These are phyloP conservation scores for Conopomorpha cramerella DNA, from an alignment of 1,140 invertebrate species.

Conservation along the genomic window DNA sequence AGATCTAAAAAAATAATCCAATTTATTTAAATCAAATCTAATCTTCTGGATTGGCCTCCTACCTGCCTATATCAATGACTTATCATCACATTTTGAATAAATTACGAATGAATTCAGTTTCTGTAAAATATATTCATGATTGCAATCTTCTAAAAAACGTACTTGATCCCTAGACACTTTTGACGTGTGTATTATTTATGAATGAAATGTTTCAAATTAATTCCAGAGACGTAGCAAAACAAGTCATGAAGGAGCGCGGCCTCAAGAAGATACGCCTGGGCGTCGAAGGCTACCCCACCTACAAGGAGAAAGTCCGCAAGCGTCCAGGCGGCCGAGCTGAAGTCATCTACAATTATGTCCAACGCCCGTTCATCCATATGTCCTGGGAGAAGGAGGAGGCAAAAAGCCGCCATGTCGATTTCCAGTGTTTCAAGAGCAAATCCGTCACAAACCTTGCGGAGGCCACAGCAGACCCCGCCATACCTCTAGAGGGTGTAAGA, in stretches of 20 bases:
- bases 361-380: slow-evolving; percentile 99
- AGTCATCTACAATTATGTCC: slow-evolving; percentile 99
- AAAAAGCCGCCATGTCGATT: slow-evolving; percentile 98
- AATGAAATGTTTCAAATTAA: no score
- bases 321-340: slow-evolving; percentile 89
- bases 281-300: slow-evolving; percentile 98
- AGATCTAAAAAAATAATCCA: no score
- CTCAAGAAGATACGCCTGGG: slow-evolving; percentile 99
- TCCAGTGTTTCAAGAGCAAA: slow-evolving; percentile 95
- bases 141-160: no score
- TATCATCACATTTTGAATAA: no score
- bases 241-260: slow-evolving; percentile 97
- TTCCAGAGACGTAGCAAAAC: slow-evolving; percentile 90
- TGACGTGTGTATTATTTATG: no score
- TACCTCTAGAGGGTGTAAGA: slow-evolving; percentile 28
- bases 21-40: no score
- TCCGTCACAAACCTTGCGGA: slow-evolving; percentile 92
- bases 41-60: no score
- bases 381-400: slow-evolving; percentile 99
- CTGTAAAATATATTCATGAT: no score
- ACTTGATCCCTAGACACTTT: no score
- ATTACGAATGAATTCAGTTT: no score
- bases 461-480: slow-evolving; percentile 83
- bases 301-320: slow-evolving; percentile 96
- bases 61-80: no score